Base-by-base conservation (phyloP, 2,888 invertebrate species). In the Sphaerophoria taeniata region DNA sequence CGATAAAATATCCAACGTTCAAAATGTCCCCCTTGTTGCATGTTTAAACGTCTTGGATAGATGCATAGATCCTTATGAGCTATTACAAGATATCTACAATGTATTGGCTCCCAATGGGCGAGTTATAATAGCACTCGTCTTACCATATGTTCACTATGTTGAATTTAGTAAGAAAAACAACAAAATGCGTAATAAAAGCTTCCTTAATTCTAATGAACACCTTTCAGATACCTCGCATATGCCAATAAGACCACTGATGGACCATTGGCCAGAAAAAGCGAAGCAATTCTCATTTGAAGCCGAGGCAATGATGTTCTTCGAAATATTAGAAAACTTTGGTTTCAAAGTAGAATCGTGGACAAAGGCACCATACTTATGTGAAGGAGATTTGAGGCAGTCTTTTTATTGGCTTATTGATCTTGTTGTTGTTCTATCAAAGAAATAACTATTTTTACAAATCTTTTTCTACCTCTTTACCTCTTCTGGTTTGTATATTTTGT, bases 31-130 rank as follows among this genome's bases (percentile, higher is more conserved):
- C 47, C 87, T 92, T 67, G 89, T 92, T 71, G 89, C 91, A 9
- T 98, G 98, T 92, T 93, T 99, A 87, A 99, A 99, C 92, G 94
- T 99, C 43, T 93, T 99, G 87, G 99, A 99, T 92, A 95, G 99
- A 72, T 98, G 98, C 93, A 96, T 96, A 90, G 94, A 94, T 88
- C 98, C 99, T 0, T 93, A 95, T 87, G 94, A 95, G 72, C 94
- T 99, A 89, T 93, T 99, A 87, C 93, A 93, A 70, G 94, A 96
- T 88, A 96, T 99, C 36, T 94, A 94, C 87, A 90, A 93, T 24
- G 94, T 96, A 0, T 92, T 99, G 56, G 94, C 94, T 6, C 95
- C 96, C 0, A 94, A 94, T 69, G 98, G 98, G 0, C 93, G 95
- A 34, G 93, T 97, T 31, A 90, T 99, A 56, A 93, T 99, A n/a